Evolutionary conservation across 2,888 invertebrate genomes (phyloP).

Genomic region (Dorcus parallelipipedus): DNA sequence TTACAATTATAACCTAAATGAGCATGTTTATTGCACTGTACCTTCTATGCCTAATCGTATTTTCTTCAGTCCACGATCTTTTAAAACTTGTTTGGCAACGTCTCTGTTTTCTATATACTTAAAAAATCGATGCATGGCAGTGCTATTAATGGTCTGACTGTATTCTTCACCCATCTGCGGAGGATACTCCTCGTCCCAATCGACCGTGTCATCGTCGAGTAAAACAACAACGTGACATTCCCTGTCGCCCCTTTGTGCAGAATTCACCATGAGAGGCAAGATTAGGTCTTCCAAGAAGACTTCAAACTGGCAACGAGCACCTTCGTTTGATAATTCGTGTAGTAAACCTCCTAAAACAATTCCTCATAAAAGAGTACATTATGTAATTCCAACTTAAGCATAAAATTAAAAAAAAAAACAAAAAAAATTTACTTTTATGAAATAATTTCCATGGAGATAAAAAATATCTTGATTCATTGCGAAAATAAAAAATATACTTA

Average conservation of each 20-base stretch:
- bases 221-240: conserved; percentile 97
- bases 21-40: conserved; percentile 8
- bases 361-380: no score
- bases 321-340: conserved; percentile 98
- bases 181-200: conserved; percentile 99
- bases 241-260: conserved; percentile 89
- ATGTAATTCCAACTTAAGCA: no score
- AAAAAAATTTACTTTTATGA: neutral
- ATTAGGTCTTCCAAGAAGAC: conserved; percentile 93
- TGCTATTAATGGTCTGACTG: conserved; percentile 93
- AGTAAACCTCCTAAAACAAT: conserved; percentile 73
- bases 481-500: no score
- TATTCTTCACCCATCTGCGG: conserved; percentile 99
- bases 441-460: neutral
- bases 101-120: conserved; percentile 99
- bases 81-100: conserved; percentile 98
- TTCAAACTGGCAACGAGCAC: conserved; percentile 96
- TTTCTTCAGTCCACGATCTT: conserved; percentile 97
- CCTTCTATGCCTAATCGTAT: conserved; percentile 97
- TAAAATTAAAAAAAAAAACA: neutral
- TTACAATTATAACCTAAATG: neutral
- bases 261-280: conserved; percentile 93
- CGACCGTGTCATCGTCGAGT: conserved; percentile 90
- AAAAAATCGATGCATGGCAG: conserved; percentile 95
- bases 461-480: neutral